Conservation (phyloP, 2,797 vertebrate species). For the Iguana delicatissima region DNA sequence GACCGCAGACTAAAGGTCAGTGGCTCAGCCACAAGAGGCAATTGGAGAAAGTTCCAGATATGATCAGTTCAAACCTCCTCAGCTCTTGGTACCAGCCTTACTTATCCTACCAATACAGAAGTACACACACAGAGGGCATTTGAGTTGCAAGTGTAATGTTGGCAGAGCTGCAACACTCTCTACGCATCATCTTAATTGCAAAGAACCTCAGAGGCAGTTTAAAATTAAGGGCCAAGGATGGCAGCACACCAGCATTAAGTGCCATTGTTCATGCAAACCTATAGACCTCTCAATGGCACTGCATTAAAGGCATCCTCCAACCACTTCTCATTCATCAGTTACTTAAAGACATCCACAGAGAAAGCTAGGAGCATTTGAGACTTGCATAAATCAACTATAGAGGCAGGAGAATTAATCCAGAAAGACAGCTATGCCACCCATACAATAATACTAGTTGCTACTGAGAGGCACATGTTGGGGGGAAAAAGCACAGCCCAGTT, state of each 20-base stretch:
- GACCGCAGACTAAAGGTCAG: too few species aligned
- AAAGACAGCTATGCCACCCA: slow-evolving; percentile 75
- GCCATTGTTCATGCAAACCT: slow-evolving; percentile 58
- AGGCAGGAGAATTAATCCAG: slow-evolving; percentile 76
- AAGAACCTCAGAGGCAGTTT: slow-evolving; percentile 55
- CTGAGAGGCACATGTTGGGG: slow-evolving; percentile 26
- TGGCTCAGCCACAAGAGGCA: neutral
- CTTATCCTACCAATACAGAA: neutral
- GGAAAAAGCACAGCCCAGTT: slow-evolving; percentile 63
- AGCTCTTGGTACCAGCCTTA: neutral
- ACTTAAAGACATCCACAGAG: slow-evolving; percentile 65
- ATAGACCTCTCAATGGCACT: neutral
- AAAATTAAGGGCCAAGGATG: slow-evolving; percentile 10
- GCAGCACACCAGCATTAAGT: slow-evolving; percentile 40
- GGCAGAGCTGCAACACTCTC: slow-evolving; percentile 27
- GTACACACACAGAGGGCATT: neutral
- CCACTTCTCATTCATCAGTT: slow-evolving; percentile 64
- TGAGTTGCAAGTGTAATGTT: neutral
- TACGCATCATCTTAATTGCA: slow-evolving; percentile 55
- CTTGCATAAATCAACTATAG: slow-evolving; percentile 71
- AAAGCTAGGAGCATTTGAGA: slow-evolving; percentile 46
- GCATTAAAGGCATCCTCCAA: slow-evolving; percentile 31
- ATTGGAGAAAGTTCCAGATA: neutral
- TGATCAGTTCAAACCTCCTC: too few species aligned
- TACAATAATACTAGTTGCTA: slow-evolving; percentile 71